phyloP scores from a whole-genome alignment of 2,113 vertebrate species.

The Myrmecobius fasciatus region DNA sequence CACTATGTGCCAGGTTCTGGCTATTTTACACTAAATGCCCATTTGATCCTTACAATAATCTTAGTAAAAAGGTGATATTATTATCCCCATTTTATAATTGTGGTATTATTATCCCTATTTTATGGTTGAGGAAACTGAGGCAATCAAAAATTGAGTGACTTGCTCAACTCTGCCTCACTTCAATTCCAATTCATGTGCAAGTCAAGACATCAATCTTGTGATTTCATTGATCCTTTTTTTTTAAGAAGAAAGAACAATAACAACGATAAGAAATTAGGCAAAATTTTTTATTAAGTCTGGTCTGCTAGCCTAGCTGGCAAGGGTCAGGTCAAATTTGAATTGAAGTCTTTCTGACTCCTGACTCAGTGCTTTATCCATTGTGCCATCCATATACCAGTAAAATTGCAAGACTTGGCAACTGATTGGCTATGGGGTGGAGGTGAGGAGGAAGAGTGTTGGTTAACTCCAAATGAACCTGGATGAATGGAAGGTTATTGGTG shows the following conservation, averaged over 20 bases:
- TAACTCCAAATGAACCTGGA: neutral
- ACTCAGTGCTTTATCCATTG: neutral
- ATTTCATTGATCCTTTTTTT: neutral
- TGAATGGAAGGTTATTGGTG: neutral
- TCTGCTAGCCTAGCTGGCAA: neutral
- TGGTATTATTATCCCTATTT: neutral
- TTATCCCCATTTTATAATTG: no score
- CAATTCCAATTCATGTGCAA: no score
- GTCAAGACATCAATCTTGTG: neutral
- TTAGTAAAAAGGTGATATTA: neutral
- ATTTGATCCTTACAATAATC: neutral
- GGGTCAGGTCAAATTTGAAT: neutral
- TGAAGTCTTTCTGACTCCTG: neutral
- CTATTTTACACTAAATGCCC: neutral
- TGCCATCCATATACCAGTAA: neutral
- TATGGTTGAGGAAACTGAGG: neutral
- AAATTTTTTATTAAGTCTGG: neutral
- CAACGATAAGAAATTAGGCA: neutral
- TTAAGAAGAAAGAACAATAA: neutral
- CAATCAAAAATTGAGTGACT: neutral
- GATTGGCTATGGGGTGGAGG: neutral
- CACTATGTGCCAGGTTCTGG: neutral
- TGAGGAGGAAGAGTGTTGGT: neutral
- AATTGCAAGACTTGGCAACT: neutral
- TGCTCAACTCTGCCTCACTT: neutral